Percentiles rank a stretch among this genome's conserved stretches.
Evolutionary conservation across 2,113 vertebrate species (phyloP).

Genomic region (Sitta europaea): DNA sequence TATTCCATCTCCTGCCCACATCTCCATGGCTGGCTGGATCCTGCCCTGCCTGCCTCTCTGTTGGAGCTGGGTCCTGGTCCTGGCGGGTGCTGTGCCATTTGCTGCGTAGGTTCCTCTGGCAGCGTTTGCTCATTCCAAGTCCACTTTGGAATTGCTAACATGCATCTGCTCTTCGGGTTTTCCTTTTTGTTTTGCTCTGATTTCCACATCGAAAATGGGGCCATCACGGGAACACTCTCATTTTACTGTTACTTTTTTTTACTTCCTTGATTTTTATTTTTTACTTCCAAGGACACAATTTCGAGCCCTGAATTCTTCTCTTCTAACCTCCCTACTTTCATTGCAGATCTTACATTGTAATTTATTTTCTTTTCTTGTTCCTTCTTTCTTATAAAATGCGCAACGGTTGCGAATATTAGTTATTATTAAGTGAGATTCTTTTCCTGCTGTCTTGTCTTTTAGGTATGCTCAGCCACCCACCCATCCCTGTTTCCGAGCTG

Average conservation of each 20-base stretch:
- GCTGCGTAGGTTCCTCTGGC: constrained; percentile 48
- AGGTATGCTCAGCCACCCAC: constrained; percentile 98
- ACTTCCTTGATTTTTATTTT: constrained; percentile 23
- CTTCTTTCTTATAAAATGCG: constrained; percentile 23
- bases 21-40: neutral
- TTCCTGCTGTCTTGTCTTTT: constrained; percentile 38
- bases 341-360: constrained; percentile 70
- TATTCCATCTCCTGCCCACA: neutral
- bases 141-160: constrained; percentile 50
- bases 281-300: constrained; percentile 71
- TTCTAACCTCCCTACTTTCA: constrained; percentile 72
- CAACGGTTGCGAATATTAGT: neutral
- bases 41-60: neutral
- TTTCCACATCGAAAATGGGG: constrained; percentile 53
- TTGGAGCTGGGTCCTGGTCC: neutral
- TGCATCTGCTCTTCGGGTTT: constrained; percentile 39
- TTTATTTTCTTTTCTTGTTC: constrained; percentile 47
- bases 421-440: constrained; percentile 35
- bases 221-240: constrained; percentile 44
- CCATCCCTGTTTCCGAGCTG: constrained; percentile 92
- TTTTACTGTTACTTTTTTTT: neutral
- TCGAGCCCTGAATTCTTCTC: constrained; percentile 70
- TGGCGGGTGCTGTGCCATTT: neutral
- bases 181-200: constrained; percentile 38
- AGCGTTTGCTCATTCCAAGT: constrained; percentile 50